Conservation (phyloP, 2,888 invertebrate genomes). For the Lasioglossum lativentre region DNA sequence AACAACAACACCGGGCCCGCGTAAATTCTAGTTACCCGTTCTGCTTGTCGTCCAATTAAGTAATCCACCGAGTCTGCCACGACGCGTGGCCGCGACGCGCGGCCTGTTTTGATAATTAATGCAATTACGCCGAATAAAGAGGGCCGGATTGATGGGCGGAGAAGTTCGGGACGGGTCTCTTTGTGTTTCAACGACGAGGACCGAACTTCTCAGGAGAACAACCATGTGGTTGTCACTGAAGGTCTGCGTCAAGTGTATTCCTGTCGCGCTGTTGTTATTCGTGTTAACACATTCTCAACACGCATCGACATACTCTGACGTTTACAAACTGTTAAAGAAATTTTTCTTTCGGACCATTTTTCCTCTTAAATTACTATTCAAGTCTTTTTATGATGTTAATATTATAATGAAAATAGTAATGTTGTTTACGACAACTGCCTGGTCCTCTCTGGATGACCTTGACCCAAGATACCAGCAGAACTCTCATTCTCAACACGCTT, state of each 20-base stretch:
- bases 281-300: background rate
- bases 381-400: background rate
- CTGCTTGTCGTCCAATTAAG: conserved; percentile 29
- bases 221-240: background rate
- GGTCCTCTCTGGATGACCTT: no score
- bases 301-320: background rate
- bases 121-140: conserved; percentile 6
- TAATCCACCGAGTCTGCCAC: background rate
- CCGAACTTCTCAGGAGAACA: background rate
- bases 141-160: background rate
- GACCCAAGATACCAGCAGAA: no score
- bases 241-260: background rate
- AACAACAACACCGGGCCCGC: background rate
- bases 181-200: background rate
- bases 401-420: background rate
- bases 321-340: background rate
- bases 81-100: background rate
- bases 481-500: background rate
- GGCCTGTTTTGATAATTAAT: conserved; percentile 18
- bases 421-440: no score
- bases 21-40: conserved; percentile 40
- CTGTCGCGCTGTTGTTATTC: background rate
- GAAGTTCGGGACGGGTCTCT: background rate
- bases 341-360: no score
- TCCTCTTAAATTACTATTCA: no score